Percentiles rank a stretch among this genome's conserved stretches.
Evolutionary conservation across 2,113 vertebrate genomes (phyloP).

Genomic region (Tamias sibiricus): DNA sequence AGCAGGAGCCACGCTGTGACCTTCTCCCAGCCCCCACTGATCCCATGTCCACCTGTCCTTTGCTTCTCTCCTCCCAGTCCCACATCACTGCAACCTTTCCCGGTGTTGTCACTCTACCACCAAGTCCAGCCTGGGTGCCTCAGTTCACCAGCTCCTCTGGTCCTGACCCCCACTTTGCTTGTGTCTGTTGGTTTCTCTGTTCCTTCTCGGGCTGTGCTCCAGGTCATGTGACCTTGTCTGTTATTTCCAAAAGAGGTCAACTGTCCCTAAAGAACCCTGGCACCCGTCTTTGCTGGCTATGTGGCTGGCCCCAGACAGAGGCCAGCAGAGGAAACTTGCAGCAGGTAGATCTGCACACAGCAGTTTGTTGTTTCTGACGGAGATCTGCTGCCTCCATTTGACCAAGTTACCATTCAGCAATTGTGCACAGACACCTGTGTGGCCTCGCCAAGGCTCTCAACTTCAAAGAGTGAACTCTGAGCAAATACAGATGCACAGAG

Average conservation of each 20-base stretch:
- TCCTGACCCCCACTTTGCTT: neutral
- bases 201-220: neutral
- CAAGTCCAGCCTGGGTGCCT: neutral
- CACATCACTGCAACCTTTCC: neutral
- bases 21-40: neutral
- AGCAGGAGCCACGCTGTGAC: neutral
- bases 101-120: neutral
- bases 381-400: neutral
- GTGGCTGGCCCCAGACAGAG: neutral
- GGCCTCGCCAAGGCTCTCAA: neutral
- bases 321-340: neutral
- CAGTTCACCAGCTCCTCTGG: neutral
- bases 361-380: neutral
- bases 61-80: neutral
- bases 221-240: neutral
- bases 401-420: neutral
- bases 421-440: neutral
- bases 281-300: neutral
- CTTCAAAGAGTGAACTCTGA: conserved; percentile 25
- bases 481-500: neutral
- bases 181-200: neutral
- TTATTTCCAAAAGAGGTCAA: neutral
- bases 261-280: neutral
- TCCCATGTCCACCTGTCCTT: neutral
- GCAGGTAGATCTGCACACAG: neutral